Evolutionary conservation across 2,888 invertebrate genomes (phyloP).

Genomic region (Eubasilissa splendida): DNA sequence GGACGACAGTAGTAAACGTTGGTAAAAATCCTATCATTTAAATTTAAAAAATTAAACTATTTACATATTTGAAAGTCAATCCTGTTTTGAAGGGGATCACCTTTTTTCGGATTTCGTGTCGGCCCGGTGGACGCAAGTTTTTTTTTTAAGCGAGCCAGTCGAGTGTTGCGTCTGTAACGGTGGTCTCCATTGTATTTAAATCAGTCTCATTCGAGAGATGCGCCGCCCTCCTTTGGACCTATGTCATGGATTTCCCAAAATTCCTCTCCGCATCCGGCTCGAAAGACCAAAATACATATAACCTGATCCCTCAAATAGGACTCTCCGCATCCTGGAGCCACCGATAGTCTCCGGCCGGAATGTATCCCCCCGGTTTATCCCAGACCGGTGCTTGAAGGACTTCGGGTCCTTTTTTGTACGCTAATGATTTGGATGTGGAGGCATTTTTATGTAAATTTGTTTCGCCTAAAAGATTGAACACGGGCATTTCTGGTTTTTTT

Average conservation of each 20-base stretch:
- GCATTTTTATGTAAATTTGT: not conserved
- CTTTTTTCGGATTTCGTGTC: too few species aligned
- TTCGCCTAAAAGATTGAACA: too few species aligned
- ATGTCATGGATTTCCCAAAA: conserved; percentile 5
- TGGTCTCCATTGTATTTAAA: conserved; percentile 11
- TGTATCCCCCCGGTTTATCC: not conserved
- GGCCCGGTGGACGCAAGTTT: too few species aligned
- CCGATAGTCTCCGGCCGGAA: not conserved
- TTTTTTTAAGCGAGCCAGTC: not conserved
- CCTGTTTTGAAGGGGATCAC: too few species aligned
- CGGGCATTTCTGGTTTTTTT: too few species aligned
- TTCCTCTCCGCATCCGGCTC: not conserved
- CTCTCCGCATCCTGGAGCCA: not conserved
- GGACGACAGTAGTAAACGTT: too few species aligned
- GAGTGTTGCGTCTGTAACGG: not conserved
- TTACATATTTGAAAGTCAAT: too few species aligned
- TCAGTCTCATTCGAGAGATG: too few species aligned
- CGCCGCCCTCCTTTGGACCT: not conserved
- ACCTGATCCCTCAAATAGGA: not conserved
- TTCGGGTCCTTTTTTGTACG: not conserved
- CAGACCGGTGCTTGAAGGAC: not conserved
- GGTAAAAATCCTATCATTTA: too few species aligned
- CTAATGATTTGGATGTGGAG: not conserved
- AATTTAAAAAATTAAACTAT: too few species aligned
- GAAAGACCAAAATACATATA: not conserved